Base-by-base conservation (phyloP, 2,888 invertebrate genomes). In the Leptopilina drosophilae region DNA sequence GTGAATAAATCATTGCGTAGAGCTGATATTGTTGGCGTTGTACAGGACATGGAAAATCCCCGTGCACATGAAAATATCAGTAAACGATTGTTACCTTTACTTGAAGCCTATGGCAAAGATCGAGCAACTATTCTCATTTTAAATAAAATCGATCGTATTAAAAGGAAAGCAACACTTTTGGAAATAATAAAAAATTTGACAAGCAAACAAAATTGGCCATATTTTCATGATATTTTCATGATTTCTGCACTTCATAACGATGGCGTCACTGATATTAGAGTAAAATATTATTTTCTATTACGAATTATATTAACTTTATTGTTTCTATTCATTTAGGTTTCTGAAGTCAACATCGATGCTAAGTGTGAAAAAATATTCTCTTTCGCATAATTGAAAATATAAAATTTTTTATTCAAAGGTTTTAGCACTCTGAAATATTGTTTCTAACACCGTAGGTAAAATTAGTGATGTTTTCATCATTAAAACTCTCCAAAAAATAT, bases 141-240 rank as follows among this genome's bases (percentile, higher is more conserved):
- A 20, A 99, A 99, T 91, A 99, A 99, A 94, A 96, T 97, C 89
- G 91, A 92, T 88, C 88, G 96, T 94, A 90, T 95, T 93, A 33
- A 97, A 96, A 91, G 93, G 94, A 85, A 94, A 95, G 15, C 69
- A 0, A 14, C 85, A 79, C 91, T 98, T n/a, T 92, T 99, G 64
- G 94, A 96, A 65, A 87, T 96, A 14, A 95, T 96, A 0, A 93
- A 94, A 65, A 93, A 93, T 64, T 90, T 98, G 75, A 97, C 96
- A 6, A 95, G 95, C 7, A 87, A 89, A 0, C 79, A 83, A 0
- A 94, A 95, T 8, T 96, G 96, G 96, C 93, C 94, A n/a, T 90
- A 95, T 84, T 99, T 99, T 92, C 93, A 94, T 42, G 95, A 96
- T 89, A 95, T 99, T 11, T 99, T 99, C 90, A 95, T 98, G 93